Conservation (phyloP, 2,113 vertebrate genomes). For the Mystacornis crossleyi region DNA sequence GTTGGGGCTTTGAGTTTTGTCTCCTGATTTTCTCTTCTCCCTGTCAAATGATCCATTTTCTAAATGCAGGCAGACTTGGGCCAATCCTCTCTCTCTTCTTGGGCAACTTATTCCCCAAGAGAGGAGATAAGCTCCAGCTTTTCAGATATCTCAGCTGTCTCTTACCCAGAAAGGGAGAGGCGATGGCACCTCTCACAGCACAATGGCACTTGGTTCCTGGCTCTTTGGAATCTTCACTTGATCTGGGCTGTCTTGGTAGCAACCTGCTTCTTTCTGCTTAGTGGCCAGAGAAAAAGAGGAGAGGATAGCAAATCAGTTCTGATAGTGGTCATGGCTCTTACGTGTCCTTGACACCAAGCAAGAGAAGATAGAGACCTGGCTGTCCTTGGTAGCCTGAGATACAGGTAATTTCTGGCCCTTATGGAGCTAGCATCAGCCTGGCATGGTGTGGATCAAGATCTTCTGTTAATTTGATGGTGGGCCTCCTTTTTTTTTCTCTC, state of each 20-base stretch:
- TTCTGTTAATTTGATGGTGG: background rate
- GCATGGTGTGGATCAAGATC: background rate
- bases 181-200: background rate
- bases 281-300: background rate
- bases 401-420: background rate
- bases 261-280: background rate
- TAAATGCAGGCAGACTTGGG: background rate
- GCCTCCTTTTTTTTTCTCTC: background rate
- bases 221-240: background rate
- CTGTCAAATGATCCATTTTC: background rate
- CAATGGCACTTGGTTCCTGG: background rate
- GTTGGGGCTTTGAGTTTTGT: background rate
- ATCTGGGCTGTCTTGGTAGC: fast-evolving
- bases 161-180: background rate
- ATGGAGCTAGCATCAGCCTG: background rate
- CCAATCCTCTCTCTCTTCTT: background rate
- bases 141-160: background rate
- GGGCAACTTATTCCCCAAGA: background rate
- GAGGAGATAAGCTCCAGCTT: background rate
- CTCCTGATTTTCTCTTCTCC: background rate
- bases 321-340: background rate
- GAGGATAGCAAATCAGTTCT: background rate
- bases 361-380: background rate
- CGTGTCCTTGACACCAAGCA: background rate
- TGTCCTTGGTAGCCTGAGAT: background rate